Evolutionary conservation across 2,113 vertebrate species (phyloP).

Genomic region (Philantomba maxwellii): DNA sequence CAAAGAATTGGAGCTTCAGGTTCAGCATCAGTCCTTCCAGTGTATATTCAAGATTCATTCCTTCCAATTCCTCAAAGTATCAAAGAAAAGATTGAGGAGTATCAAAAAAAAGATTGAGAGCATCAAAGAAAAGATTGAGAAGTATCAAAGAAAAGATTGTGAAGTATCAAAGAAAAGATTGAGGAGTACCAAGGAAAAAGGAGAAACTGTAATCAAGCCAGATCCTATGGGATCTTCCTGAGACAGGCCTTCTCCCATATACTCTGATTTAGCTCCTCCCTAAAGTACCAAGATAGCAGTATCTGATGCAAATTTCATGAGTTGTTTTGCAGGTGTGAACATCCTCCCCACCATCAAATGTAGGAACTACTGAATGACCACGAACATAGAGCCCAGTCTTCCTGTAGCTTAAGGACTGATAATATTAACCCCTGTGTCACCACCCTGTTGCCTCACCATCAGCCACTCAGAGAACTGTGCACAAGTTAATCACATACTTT

Average conservation of each 20-base stretch:
- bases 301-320: background rate
- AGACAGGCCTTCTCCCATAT: background rate
- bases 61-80: background rate
- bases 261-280: background rate
- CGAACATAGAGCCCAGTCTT: background rate
- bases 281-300: background rate
- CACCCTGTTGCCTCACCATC: background rate
- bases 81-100: background rate
- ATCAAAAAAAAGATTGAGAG: background rate
- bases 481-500: background rate
- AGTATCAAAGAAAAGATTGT: background rate
- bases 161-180: background rate
- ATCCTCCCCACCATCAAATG: background rate
- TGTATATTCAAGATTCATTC: background rate
- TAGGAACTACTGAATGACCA: background rate
- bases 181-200: background rate
- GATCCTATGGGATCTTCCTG: background rate
- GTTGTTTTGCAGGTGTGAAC: background rate
- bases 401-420: background rate
- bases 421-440: background rate
- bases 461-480: background rate
- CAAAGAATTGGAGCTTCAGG: background rate
- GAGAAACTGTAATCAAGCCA: background rate
- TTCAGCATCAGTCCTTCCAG: background rate
- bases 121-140: background rate